Evolutionary conservation across 1,140 invertebrate species (phyloP), one percentile per base, ranked within the genome.

Genomic region (Cheumatopsyche charites): DNA sequence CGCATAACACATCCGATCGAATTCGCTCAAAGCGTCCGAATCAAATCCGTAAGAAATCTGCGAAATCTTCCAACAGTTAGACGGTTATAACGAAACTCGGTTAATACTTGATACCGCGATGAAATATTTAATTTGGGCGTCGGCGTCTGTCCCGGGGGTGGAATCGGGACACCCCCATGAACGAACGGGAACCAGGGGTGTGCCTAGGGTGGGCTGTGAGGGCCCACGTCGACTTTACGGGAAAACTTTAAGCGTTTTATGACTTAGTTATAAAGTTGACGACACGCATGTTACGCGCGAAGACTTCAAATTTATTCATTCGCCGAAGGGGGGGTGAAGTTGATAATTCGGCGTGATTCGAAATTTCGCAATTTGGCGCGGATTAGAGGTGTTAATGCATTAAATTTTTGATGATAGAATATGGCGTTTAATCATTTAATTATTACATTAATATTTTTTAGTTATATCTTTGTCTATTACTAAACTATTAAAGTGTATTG

Each of bases 181-280:
- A n/a, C n/a, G n/a, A n/a, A n/a, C n/a, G n/a, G n/a, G n/a, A n/a
- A n/a, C n/a, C n/a, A n/a, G n/a, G n/a, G n/a, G n/a, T n/a, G n/a
- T n/a, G n/a, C n/a, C n/a, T n/a, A n/a, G n/a, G n/a, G n/a, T n/a
- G n/a, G n/a, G n/a, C n/a, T n/a, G n/a, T n/a, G n/a, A n/a, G 36
- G 49, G 49, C 21, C n/a, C 63, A 36, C 72, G 66, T 63, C 62
- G 68, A 76, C 69, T 76, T 74, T 76, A 76, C 71, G 62, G 62
- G 72, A 76, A 71, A 76, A 76, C 52, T 76, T 76, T 74, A 76
- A 76, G 69, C 73, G 72, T 76, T 76, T 76, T 76, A 76, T 74
- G 75, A 76, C 75, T 75, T 71, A 73, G 74, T 75, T 75, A 73
- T 70, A 73, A 47, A 74, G 65, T 76, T 72, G 70, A 42, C 67